Base-by-base conservation (phyloP, 2,888 invertebrate species). In the Galerucella pusilla region DNA sequence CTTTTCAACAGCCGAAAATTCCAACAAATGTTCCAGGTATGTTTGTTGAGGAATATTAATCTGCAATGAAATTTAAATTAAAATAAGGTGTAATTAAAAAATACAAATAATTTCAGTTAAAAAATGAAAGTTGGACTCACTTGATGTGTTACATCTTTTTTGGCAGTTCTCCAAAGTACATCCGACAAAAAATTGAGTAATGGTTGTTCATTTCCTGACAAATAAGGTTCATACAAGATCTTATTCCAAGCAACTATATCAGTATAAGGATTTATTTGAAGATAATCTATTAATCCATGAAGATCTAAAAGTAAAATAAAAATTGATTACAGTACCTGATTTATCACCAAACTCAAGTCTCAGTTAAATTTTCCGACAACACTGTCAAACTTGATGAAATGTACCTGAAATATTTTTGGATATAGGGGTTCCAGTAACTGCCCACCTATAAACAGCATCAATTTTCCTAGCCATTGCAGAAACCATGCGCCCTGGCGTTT, bases 1-100 rank as follows among this genome's bases (percentile, higher is more conserved):
- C 75, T 91, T 91, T 85, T 95, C 94, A 0, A 94, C 90, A 5
- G 93, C 92, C n/a, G 93, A 91, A 83, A 95, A 92, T 59, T 90
- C 88, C 61, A 94, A 83, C 86, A 89, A 90, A 84, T 93, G 91
- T 7, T 91, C 85, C 61, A 89, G 80, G 72, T 91, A 89, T 0
- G 88, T 89, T 85, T 93, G 92, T n/a, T 88, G 86, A 0, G 94
- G 94, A 76, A 94, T 90, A 66, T 90, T 88, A 65, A 94, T 89
- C 87, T 89, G 77, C 57, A 84, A 35, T 25, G 35, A 35, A 35
- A 1, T 35, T 35, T 35, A 6, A 6, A 35, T 35, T 35, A 35
- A 35, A 35, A 35, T 35, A 35, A 35, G 35, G 35, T 3, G 6
- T 35, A 35, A 35, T 35, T 35, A 35, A 35, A 35, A 35, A 35